These are phyloP conservation scores for Strigops habroptila DNA, from an alignment of 2,113 vertebrate species.

Conservation along the genomic window DNA sequence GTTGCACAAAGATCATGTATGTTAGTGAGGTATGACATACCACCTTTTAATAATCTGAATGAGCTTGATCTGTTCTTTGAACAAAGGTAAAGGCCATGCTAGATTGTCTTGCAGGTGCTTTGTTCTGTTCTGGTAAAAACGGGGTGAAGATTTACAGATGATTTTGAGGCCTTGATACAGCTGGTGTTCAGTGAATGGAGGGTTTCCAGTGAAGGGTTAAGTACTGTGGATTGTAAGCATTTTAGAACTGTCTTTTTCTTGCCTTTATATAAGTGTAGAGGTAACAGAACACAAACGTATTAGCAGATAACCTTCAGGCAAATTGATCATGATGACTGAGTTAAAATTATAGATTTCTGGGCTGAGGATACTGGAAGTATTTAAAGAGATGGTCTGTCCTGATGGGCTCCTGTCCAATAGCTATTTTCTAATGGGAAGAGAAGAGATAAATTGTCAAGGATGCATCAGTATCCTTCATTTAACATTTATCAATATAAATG, in stretches of 20 bases:
- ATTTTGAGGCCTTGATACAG: not conserved
- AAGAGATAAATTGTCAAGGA: not conserved
- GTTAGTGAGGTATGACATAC: not conserved
- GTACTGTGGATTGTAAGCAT: not conserved
- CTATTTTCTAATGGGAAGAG: not conserved
- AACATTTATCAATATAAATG: not conserved
- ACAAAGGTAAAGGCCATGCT: not conserved
- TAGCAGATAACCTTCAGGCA: not conserved
- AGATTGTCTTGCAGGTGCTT: not conserved
- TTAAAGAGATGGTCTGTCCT: not conserved
- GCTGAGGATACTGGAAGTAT: not conserved
- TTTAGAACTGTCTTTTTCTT: not conserved
- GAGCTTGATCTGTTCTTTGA: not conserved
- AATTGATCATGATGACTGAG: not conserved
- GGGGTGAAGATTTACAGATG: not conserved
- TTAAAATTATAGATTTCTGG: not conserved
- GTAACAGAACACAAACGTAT: not conserved
- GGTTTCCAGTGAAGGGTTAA: not conserved
- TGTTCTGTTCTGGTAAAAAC: not conserved
- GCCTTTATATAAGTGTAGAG: not conserved
- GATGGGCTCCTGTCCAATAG: not conserved
- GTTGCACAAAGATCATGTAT: not conserved
- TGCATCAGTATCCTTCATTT: not conserved
- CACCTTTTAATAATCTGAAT: not conserved
- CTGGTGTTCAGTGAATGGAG: not conserved